Conservation (phyloP, 2,797 vertebrate species). For the Tolypeutes matacus region DNA sequence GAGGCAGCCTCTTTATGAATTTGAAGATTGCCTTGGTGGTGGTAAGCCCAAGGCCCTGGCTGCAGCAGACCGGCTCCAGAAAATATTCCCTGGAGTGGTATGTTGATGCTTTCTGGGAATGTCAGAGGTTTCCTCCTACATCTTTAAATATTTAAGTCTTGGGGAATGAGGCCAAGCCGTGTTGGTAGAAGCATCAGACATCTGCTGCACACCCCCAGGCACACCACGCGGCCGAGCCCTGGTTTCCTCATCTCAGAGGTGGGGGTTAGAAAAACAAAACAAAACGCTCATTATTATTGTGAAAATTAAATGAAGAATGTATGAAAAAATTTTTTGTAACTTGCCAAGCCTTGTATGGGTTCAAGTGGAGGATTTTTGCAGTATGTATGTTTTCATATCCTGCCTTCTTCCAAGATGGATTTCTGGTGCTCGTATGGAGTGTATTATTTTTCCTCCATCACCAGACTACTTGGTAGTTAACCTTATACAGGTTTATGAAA, state of each 20-base stretch:
- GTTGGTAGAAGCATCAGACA: neutral
- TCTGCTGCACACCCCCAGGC: neutral
- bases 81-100: slow-evolving; percentile 99
- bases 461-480: neutral
- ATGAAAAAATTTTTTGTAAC: neutral
- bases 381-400: neutral
- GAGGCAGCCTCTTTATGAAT: slow-evolving; percentile 97
- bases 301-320: neutral
- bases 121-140: neutral
- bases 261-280: neutral
- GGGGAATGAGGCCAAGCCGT: neutral
- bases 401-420: neutral
- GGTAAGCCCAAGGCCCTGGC: slow-evolving; percentile 95
- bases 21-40: slow-evolving; percentile 96
- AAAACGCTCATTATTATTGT: neutral
- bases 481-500: slow-evolving; percentile 9
- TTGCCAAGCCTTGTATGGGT: neutral
- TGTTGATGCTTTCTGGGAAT: slow-evolving; percentile 68
- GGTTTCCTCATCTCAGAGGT: neutral
- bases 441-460: neutral
- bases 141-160: neutral
- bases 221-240: neutral
- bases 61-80: slow-evolving; percentile 94
- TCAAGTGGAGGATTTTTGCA: neutral
- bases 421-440: neutral